Conservation (phyloP, 2,113 vertebrate species). For the Vulpes vulpes region DNA sequence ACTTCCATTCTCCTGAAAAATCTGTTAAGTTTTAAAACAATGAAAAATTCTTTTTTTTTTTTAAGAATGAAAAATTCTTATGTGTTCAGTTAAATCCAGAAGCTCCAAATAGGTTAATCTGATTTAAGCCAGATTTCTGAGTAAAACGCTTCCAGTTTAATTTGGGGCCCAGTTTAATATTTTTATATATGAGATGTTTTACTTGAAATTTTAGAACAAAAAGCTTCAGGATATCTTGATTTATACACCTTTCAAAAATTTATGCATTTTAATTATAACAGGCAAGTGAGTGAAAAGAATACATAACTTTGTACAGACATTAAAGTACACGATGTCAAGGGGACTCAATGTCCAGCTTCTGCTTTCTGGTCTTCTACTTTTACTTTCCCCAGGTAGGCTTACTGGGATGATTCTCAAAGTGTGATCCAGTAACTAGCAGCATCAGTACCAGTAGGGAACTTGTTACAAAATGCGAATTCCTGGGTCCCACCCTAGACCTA, state of each 20-base stretch:
- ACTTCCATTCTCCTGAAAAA: conserved; percentile 27
- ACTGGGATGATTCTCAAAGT: not conserved
- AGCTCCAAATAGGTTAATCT: conserved; percentile 36
- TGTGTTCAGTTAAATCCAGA: conserved; percentile 39
- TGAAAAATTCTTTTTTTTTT: not conserved
- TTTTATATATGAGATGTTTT: conserved; percentile 54
- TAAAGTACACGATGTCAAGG: conserved; percentile 26
- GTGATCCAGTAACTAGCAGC: not conserved
- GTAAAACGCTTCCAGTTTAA: conserved; percentile 30
- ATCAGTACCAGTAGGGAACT: not conserved
- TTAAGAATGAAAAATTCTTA: conserved; percentile 15
- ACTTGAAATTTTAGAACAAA: conserved; percentile 47
- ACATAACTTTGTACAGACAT: not conserved
- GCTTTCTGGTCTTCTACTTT: conserved; percentile 28
- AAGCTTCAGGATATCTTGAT: not conserved
- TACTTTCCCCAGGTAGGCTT: not conserved
- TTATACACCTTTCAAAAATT: conserved; percentile 41
- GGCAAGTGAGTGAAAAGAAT: conserved; percentile 53
- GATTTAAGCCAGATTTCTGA: conserved; percentile 60
- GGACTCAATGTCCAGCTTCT: not conserved
- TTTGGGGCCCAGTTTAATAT: conserved; percentile 34
- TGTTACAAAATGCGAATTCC: conserved; percentile 19
- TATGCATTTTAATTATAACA: conserved; percentile 38
- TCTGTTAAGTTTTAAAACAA: conserved; percentile 7
- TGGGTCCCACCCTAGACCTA: not conserved